phyloP scores from a whole-genome alignment of 2,888 invertebrate genomes.

The Hermaeophaga mercurialis region DNA sequence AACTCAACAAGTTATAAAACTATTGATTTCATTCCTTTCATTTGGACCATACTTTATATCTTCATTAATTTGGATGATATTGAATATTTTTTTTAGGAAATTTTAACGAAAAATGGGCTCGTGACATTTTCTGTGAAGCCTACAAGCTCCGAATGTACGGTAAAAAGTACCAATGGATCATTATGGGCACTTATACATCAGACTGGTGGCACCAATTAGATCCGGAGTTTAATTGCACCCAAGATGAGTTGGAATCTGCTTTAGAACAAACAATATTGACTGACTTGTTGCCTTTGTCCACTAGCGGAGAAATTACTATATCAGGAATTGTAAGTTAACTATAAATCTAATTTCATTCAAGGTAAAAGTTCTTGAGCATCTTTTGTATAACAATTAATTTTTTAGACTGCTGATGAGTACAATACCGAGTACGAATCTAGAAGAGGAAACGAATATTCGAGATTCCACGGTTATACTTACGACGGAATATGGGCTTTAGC shows the following conservation, averaged over 20 bases:
- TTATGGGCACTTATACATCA: conserved; percentile 84
- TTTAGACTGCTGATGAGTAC: conserved; percentile 89
- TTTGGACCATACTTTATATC: no score
- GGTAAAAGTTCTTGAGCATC: no score
- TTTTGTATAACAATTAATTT: no score
- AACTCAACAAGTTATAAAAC: no score
- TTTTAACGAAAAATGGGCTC: conserved; percentile 93
- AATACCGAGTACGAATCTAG: conserved; percentile 81
- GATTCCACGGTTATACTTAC: conserved; percentile 97
- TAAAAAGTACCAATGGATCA: conserved; percentile 92
- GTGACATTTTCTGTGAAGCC: conserved; percentile 87
- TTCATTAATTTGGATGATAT: no score
- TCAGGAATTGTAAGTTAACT: conserved; percentile 82
- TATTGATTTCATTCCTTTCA: no score
- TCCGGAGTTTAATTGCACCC: conserved; percentile 69
- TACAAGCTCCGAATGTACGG: conserved; percentile 88
- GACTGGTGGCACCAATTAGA: conserved; percentile 73
- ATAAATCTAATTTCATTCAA: no score
- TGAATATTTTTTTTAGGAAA: conserved; percentile 76
- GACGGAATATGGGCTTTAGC: conserved; percentile 99
- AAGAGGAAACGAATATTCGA: conserved; percentile 82
- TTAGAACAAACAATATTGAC: conserved; percentile 88
- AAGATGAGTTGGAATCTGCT: conserved; percentile 75
- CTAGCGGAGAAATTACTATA: conserved; percentile 84
- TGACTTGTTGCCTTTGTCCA: conserved; percentile 84